Evolutionary conservation across 2,113 vertebrate species (phyloP).

Genomic region (Suncus etruscus): DNA sequence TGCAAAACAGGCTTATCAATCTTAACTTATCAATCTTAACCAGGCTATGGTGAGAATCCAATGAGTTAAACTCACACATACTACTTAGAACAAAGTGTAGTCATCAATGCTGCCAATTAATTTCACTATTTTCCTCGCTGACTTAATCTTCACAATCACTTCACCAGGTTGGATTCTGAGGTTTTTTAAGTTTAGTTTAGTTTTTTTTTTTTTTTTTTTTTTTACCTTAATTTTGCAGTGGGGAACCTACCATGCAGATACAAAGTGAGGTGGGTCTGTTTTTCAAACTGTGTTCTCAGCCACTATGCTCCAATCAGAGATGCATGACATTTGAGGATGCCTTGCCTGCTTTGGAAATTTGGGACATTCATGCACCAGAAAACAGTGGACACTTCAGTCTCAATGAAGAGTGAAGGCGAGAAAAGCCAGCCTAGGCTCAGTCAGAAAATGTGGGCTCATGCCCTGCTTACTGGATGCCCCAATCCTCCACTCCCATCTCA

Average conservation of each 20-base stretch:
- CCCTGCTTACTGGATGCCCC: not conserved
- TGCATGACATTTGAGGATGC: not conserved
- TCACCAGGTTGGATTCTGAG: too few relatives aligned
- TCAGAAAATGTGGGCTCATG: not conserved
- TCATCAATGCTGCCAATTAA: constrained; percentile 32
- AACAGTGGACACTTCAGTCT: not conserved
- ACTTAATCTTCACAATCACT: not conserved
- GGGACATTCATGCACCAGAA: not conserved
- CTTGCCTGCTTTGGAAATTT: constrained; percentile 26
- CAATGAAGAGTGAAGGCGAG: not conserved
- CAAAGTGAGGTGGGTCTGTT: not conserved
- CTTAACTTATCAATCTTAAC: not conserved
- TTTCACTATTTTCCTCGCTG: constrained; percentile 10
- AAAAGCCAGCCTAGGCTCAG: not conserved
- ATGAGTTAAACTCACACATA: constrained; percentile 35
- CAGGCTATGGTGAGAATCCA: constrained; percentile 19
- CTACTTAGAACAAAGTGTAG: not conserved
- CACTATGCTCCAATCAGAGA: not conserved
- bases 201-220: too few relatives aligned
- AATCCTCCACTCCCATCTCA: too few relatives aligned
- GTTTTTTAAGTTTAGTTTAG: too few relatives aligned
- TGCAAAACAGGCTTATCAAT: constrained; percentile 45
- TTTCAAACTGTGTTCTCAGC: constrained; percentile 39
- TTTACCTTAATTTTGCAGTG: constrained; percentile 20
- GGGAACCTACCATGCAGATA: constrained; percentile 1